These are phyloP conservation scores for Artibeus lituratus DNA, from an alignment of 2,797 vertebrate species.

Conservation along the genomic window DNA sequence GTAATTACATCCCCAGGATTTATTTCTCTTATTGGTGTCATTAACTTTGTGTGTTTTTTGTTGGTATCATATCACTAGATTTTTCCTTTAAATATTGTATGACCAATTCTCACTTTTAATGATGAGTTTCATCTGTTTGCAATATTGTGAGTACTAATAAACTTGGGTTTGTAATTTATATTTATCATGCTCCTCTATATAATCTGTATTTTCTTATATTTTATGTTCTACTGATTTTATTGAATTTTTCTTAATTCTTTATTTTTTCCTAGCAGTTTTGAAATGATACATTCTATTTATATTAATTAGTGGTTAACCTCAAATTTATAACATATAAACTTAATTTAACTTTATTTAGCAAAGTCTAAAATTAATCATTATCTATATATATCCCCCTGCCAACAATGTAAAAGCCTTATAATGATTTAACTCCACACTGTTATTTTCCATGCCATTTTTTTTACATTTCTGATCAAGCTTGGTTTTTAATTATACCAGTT, in stretches of 20 bases:
- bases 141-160: neutral
- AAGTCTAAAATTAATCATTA: conserved; percentile 24
- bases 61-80: neutral
- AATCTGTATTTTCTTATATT: neutral
- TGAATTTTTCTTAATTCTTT: conserved; percentile 31
- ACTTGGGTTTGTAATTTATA: neutral
- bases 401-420: neutral
- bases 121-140: neutral
- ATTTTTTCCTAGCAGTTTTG: neutral
- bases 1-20: neutral
- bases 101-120: neutral
- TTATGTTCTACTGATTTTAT: neutral
- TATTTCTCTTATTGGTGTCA: neutral
- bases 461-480: neutral
- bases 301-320: neutral
- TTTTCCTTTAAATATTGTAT: neutral
- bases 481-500: neutral
- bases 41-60: neutral
- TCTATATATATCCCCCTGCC: neutral
- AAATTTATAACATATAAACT: conserved; percentile 21
- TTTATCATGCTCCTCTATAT: neutral
- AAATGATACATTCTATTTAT: conserved; percentile 28
- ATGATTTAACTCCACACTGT: neutral
- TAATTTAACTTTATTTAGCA: conserved; percentile 15
- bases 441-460: neutral